Base-by-base conservation (phyloP, 2,888 invertebrate genomes). In the Colletes collaris region DNA sequence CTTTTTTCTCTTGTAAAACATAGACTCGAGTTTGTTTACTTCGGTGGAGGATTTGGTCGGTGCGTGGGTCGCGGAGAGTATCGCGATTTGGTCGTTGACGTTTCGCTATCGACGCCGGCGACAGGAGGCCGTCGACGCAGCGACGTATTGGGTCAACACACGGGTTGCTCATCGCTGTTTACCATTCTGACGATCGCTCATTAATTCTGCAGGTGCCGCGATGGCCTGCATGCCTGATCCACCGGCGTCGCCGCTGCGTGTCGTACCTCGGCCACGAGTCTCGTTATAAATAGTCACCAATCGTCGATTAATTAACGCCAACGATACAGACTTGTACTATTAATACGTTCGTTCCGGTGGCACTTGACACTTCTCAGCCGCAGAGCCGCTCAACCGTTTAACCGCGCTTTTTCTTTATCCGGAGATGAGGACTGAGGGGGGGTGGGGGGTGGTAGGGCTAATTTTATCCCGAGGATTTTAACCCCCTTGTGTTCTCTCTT, bases 121-220 rank as follows among this genome's bases (percentile, higher is more conserved):
- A 64, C 13, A 46, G 53, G 58, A 56, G 62, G 40, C 49, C 46
- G 60, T 71, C 70, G 70, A 59, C 37, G 52, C n/a, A 7, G 13
- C 58, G 66, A 60, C 59, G 44, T 56, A 72, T 67, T 65, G 65
- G 81, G 78, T 78, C 76, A 78, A 76, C 69, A 78, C 49, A 74
- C 72, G 56, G 63, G 65, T 73, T 67, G 75, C 72, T 76, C 77
- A 62, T 64, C 60, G 68, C 66, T 84, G 84, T 83, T 84, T 84
- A 79, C 79, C 72, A 72, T 79, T 76, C 65, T n/a, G 56, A 72
- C 76, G 68, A 80, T 82, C 60, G 81, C 68, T 78, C 71, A 78
- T 85, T 84, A 85, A 84, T 80, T 76, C 78, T 66, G 63, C 85
- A 85, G 85, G 82, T 85, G 85, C 59, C 60, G 40, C 66, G 74